These are phyloP conservation scores for Phengaris arion DNA, from an alignment of 2,888 invertebrate genomes.

Conservation along the genomic window DNA sequence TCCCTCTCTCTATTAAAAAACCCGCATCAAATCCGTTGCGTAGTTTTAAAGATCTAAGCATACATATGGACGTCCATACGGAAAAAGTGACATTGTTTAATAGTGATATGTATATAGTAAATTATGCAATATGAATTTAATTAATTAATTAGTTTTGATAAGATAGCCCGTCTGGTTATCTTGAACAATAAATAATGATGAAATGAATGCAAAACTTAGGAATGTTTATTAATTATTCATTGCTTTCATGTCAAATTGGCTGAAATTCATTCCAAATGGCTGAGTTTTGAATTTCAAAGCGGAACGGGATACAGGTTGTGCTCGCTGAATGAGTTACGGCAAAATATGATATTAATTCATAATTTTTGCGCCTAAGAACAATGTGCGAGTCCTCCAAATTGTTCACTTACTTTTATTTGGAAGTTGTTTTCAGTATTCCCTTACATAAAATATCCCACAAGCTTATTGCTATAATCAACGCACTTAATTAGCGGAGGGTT, in stretches of 20 bases:
- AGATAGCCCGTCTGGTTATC: background rate
- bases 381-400: constrained; percentile 6
- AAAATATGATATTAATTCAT: constrained; percentile 18
- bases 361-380: constrained; percentile 19
- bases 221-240: constrained; percentile 9
- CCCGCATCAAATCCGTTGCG: too few relatives aligned
- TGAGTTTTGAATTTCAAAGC: constrained; percentile 17
- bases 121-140: background rate
- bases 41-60: too few relatives aligned
- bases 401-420: constrained; percentile 19
- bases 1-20: too few relatives aligned
- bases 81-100: too few relatives aligned
- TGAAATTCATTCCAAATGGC: background rate
- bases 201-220: background rate
- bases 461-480: constrained; percentile 28
- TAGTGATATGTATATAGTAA: too few relatives aligned
- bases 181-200: background rate
- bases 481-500: constrained; percentile 28
- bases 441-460: constrained; percentile 27
- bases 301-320: constrained; percentile 14
- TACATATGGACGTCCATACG: too few relatives aligned
- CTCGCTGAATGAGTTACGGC: background rate
- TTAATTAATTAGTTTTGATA: background rate
- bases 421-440: constrained; percentile 27
- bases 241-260: background rate